Base-by-base conservation (phyloP, 1,140 invertebrate genomes). In the Contarinia nasturtii region DNA sequence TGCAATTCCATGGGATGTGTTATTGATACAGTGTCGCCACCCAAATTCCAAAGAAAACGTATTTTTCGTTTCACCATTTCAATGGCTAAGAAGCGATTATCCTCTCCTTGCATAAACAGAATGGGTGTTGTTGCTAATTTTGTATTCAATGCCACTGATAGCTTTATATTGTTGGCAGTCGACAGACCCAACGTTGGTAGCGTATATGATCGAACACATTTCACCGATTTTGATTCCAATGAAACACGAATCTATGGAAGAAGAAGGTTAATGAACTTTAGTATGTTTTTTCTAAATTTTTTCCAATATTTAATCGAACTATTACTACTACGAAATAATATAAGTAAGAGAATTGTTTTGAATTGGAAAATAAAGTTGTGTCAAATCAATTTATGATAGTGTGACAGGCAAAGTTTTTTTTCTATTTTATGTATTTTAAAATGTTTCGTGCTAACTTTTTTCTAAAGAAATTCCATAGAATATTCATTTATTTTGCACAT, bases 11-110 rank as follows among this genome's bases (percentile, higher is more conserved):
- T 55, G 1, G 76, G 74, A 65, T 87, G 81, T 2, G 68, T 75
- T 0, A 82, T 60, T 14, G 67, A 62, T 2, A 73, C 70, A 1
- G 72, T 71, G 2, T 76, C 80, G 18, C 76, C 79, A 10, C 84
- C 85, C 2, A 81, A 68, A 59, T 85, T 79, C 85, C 84, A 89
- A 1, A 77, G 55, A 45, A 86, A 79, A 49, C 75, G 68, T 12
- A 88, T 77, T 46, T 75, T 77, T 21, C 82, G 70, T 50, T 87
- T 72, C 1, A 81, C 67, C 64, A 91, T 74, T 61, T 90, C 85
- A 20, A 93, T 56, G 1, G 79, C 74, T 18, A 92, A 71, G 51
- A 82, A 90, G 52, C 91, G 85, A 0, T 70, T 64, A 17, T 69
- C 54, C 17, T 53, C 52, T 2, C 67, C 69, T 45, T 68, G 56